Evolutionary conservation across 2,888 invertebrate genomes (phyloP).

Genomic region (Spodoptera exigua): DNA sequence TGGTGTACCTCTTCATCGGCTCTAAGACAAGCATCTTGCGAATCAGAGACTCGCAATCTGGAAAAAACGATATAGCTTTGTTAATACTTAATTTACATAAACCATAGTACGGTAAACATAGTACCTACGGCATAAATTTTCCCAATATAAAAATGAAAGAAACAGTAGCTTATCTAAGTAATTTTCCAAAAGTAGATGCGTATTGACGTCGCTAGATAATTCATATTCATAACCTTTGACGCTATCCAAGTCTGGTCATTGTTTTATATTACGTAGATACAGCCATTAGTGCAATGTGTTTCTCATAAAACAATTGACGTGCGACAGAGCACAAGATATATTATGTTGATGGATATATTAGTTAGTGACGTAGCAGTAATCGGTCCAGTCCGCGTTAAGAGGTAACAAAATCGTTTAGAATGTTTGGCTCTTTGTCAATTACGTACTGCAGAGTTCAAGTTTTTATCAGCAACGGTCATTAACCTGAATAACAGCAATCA

Average conservation of each 20-base stretch:
- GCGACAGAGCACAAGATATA: constrained; percentile 27
- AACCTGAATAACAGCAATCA: constrained; percentile 59
- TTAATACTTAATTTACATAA: not conserved
- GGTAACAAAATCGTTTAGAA: constrained; percentile 46
- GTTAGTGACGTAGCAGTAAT: constrained; percentile 45
- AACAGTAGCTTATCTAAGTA: not conserved
- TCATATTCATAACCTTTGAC: constrained; percentile 37
- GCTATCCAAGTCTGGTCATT: constrained; percentile 41
- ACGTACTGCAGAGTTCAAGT: constrained; percentile 56
- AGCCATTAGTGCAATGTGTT: constrained; percentile 45
- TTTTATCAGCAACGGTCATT: constrained; percentile 65
- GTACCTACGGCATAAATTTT: not conserved
- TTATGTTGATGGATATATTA: constrained; percentile 7
- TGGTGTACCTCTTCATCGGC: constrained; percentile 96
- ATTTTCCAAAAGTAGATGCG: constrained; percentile 15
- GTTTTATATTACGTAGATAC: constrained; percentile 46
- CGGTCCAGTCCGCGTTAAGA: constrained; percentile 47
- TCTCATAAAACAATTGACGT: constrained; percentile 49
- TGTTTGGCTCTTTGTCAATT: constrained; percentile 56
- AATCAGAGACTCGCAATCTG: constrained; percentile 98
- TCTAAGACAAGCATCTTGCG: constrained; percentile 98
- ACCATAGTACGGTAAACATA: not conserved
- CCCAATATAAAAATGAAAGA: constrained; percentile 3
- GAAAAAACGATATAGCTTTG: constrained; percentile 54
- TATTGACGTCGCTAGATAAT: constrained; percentile 40